Base-by-base conservation (phyloP, 2,113 vertebrate species). In the Paraplagusia blochii region DNA sequence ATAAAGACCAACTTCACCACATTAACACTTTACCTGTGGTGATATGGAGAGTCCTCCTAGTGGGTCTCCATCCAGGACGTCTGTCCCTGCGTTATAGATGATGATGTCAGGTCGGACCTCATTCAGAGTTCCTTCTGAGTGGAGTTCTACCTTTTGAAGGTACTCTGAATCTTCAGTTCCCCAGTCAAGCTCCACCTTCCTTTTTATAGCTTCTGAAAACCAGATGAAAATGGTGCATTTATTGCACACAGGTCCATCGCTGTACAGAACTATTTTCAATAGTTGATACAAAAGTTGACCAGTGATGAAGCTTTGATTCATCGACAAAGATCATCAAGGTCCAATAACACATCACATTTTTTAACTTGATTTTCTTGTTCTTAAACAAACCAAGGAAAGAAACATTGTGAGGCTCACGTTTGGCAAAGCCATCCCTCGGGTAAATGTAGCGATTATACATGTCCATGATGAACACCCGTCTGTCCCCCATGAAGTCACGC, bases 391-490 rank as follows among this genome's bases (percentile, higher is more conserved):
- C n/a, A 17, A 17, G 4, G 44, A 3, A 17, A 38, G 13, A 44
- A 40, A 62, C 36, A 3, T 4, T 0, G n/a, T 12, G 0, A 1
- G 5, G 12, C 9, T 93, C 76, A 99, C 96, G 88, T 88, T 99
- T 98, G 67, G 96, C 96, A 56, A 85, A 90, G 66, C 86, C 87
- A 67, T 98, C 95, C 16, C 94, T 91, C 0, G 96, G 96, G 69
- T 99, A 99, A 80, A 98, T 97, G 44, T 95, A 90, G 47, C 93
- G 92, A 64, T 99, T 99, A 74, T 97, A 99, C 9, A 89, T 92
- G 19, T 99, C 96, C 96, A 99, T 93, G 66, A 99, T 98, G 73
- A 94, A 99, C 11, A 98, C 94, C 0, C 93, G 90, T 33, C 76
- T 85, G 81, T 99, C 96, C 1, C 92, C 92, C 90, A 98, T 83